Base-by-base conservation (phyloP, 2,797 vertebrate species). In the Corythornis leucogaster region DNA sequence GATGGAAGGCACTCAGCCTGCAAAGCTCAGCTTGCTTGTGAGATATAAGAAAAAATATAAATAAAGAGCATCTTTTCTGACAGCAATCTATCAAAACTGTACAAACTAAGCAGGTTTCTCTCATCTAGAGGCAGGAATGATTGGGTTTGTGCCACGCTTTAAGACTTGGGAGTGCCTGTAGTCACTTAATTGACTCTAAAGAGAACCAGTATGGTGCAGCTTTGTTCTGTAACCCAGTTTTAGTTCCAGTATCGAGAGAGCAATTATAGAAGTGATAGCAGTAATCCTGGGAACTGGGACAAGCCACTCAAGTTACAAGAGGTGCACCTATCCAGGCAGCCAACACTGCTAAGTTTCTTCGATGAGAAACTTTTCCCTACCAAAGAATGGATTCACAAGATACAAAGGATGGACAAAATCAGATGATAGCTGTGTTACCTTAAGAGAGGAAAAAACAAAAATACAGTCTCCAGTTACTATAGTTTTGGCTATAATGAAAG, bases 211-310 rank as follows among this genome's bases (percentile, higher is more conserved):
- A 33, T 1, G 1, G 50, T 15, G 38, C 80, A 79, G 85, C 83
- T 79, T 78, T 86, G 87, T 55, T 92, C 62, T 42, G 58, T 62
- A 83, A 78, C 55, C 80, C 80, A 81, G 62, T 81, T 58, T 5
- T 54, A 76, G 66, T 70, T 24, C 63, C 63, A 59, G 91, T 42
- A 90, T 45, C 14, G 1, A 58, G 80, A 76, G 59, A 79, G 77
- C 80, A 88, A 92, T 92, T 75, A 57, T 0, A 25, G 76, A 35
- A 38, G 80, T 1, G 77, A 86, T 3, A 86, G 77, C 62, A 73
- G 59, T 51, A 67, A 81, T 45, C 70, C 92, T 69, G 67, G 90
- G 74, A 96, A 91, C 73, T 68, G 62, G 79, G 85, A 68, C 85
- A 82, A 55, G 50, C 45, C 57, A 75, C n/a, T 8, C 8, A 4